phyloP scores from a whole-genome alignment of 2,113 vertebrate species.

The Plotosus lineatus region DNA sequence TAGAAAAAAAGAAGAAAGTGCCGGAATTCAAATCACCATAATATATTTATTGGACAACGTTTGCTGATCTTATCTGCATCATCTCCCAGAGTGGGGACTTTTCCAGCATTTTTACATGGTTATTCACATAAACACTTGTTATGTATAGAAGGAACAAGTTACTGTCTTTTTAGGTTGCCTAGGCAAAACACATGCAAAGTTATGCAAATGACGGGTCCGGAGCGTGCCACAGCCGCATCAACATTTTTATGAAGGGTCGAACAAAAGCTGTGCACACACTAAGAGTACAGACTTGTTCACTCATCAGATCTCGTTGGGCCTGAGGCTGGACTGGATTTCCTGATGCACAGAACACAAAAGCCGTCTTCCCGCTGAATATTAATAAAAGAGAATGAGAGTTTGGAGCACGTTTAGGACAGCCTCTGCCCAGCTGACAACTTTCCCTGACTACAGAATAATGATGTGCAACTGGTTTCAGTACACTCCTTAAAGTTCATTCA shows the following conservation, averaged over 20 bases:
- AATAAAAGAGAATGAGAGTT: conserved; percentile 27
- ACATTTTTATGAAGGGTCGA: conserved; percentile 52
- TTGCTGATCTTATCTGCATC: conserved; percentile 14
- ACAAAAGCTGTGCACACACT: conserved; percentile 45
- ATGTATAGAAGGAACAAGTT: conserved; percentile 21
- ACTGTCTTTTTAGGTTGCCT: not conserved
- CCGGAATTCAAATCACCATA: conserved; percentile 7
- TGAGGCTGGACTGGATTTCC: conserved; percentile 48
- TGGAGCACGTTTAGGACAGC: conserved; percentile 33
- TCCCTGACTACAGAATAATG: conserved; percentile 12
- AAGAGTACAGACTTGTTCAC: conserved; percentile 32
- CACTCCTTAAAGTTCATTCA: not conserved
- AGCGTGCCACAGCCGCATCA: conserved; percentile 48
- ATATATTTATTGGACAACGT: conserved; percentile 15
- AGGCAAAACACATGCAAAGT: conserved; percentile 68
- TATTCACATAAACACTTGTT: conserved; percentile 25
- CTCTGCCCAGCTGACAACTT: conserved; percentile 27
- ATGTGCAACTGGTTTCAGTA: not conserved
- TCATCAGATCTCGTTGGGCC: conserved; percentile 34
- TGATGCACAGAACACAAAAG: conserved; percentile 33
- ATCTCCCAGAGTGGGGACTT: conserved; percentile 27
- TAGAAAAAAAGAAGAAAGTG: not conserved
- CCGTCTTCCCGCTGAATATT: conserved; percentile 36
- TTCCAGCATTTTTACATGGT: conserved; percentile 41
- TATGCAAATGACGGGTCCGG: conserved; percentile 62